A percentile compares a stretch with the other conserved stretches of the same genome.
Conservation (phyloP, 2,888 invertebrate species). For the Drosophila mimica region DNA sequence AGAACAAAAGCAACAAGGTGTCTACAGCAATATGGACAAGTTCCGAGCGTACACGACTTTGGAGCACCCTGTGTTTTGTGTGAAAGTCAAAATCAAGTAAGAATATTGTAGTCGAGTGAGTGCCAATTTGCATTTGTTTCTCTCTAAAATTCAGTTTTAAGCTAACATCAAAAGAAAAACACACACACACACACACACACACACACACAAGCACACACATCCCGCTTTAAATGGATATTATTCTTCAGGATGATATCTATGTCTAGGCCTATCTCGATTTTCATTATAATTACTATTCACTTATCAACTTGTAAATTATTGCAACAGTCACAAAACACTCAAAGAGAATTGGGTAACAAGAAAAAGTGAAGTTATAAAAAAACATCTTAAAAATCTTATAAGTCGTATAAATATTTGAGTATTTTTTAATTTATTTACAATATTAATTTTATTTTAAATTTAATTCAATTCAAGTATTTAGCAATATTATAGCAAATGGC, state of each 20-base stretch:
- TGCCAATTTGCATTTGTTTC: not conserved
- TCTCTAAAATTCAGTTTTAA: not conserved
- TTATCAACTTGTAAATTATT: not conserved
- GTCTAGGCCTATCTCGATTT: not conserved
- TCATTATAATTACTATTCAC: not conserved
- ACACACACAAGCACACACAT: not conserved
- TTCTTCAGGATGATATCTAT: not conserved
- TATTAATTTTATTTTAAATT: too few relatives aligned
- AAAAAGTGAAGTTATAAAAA: not conserved
- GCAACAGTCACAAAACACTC: not conserved
- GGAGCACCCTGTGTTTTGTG: not conserved
- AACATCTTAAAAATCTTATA: too few relatives aligned
- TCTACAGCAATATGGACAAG: slow-evolving; percentile 5
- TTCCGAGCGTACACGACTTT: not conserved
- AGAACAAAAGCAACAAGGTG: slow-evolving; percentile 28
- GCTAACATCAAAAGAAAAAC: not conserved
- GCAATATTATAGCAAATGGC: not conserved
- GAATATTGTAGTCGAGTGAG: not conserved
- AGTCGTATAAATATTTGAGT: too few relatives aligned
- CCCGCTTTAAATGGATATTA: not conserved
- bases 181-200: not conserved
- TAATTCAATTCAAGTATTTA: not conserved
- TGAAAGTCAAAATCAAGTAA: not conserved
- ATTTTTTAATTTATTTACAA: too few relatives aligned
- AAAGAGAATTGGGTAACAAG: not conserved